Evolutionary conservation across 2,113 vertebrate species (phyloP), one percentile per base, ranked within the genome.

Genomic region (Brachyhypopomus occidentalis): DNA sequence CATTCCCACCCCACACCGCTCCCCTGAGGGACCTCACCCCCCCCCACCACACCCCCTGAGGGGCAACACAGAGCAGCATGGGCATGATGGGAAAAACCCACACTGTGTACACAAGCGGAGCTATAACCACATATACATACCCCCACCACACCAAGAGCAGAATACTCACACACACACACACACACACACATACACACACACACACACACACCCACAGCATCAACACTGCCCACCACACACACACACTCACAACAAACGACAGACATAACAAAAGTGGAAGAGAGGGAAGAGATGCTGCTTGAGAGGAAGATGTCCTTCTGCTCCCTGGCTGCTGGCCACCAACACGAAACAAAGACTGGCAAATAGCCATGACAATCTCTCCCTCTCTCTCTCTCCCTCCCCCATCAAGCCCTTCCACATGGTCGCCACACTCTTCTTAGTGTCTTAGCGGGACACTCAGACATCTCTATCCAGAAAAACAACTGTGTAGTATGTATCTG

Each of bases 281-380:
- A 2, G 45, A 52, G 45, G 92, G 92, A 92, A 88, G 85, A 83
- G 72, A 90, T 91, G 90, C 90, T 90, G 88, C 90, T 91, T 92
- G 90, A 85, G 81, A 93, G 90, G 92, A 90, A 89, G 95, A 94
- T 90, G 88, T 92, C 89, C 88, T 85, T 94, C 93, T 95, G 92
- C 83, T 34, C 88, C 82, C 92, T 93, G 92, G 93, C 93, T 89
- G 90, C 81, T 79, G 85, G 91, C 93, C 92, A 93, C 89, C 84
- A 79, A 87, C 87, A 87, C 88, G 89, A 94, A 93, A 94, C 93
- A 94, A 94, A 94, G 91, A 88, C 92, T 91, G 92, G 87, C 93
- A 94, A 94, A 94, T 93, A 90, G 89, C 67, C 88, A 83, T 86
- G 84, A 85, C 89, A 88, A 87, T 77, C 88, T 89, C 66, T 85